Base-by-base conservation (phyloP, 1,140 invertebrate genomes). In the Harpegnathos saltator region DNA sequence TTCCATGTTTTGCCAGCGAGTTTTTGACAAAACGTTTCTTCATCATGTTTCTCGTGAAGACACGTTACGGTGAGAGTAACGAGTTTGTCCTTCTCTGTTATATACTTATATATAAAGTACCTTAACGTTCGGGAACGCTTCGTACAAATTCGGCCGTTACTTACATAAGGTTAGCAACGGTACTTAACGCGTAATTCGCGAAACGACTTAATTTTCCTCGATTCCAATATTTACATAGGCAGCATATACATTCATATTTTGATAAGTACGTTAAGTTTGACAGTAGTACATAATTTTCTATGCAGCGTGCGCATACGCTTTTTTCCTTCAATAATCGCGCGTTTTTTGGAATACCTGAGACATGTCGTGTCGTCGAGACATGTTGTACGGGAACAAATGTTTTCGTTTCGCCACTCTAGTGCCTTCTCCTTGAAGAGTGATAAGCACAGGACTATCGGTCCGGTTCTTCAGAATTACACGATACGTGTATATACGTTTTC, bases 111-210 rank as follows among this genome's bases (percentile, higher is more conserved):
- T 38, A n/a, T 17, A 38, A n/a, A n/a, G 50, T 80, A 59, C 65
- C 38, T 62, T 83, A 66, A 68, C 22, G 17, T 58, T 78, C 71
- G n/a, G 63, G 12, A 69, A 52, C 68, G 48, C 48, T 50, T 66
- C 22, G 29, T 78, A 68, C 63, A 78, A 78, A 78, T 85, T 85
- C 54, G 52, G 72, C 66, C 82, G 62, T 88, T 84, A 80, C 65
- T 80, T 80, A 80, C 24, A 48, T 9, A 80, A 4, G 19, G 58
- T 1, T 58, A 62, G 82, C 73, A 83, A 58, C 56, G 77, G 81
- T 87, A 87, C 86, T 87, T 87, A 87, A 85, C 71, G 38, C 38
- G 52, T 65, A 52, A 72, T 56, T 80, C 75, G 54, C 48, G 59
- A 63, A 38, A 15, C 22, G 24, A 22, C 33, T 78, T 59, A 61